These are phyloP conservation scores for Styela clava DNA, from an alignment of 23 tunicate species.

Conservation along the genomic window DNA sequence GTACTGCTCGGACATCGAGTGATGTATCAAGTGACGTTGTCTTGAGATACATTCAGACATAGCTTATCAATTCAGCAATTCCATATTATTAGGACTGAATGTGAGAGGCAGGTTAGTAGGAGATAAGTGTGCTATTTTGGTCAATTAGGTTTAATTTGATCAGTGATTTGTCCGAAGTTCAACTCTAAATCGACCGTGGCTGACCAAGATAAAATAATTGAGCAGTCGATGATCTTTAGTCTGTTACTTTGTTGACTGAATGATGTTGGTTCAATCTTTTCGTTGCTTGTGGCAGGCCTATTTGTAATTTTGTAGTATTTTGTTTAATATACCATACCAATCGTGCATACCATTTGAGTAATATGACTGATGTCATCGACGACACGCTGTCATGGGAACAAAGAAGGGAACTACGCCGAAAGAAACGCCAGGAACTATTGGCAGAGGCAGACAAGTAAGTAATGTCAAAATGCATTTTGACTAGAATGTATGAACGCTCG, in stretches of 20 bases:
- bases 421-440: constrained; percentile 85
- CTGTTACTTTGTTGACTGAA: background rate
- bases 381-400: constrained; percentile 93
- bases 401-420: constrained; percentile 84
- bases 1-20: background rate
- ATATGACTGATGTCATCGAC: constrained; percentile 89
- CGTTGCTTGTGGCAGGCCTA: background rate
- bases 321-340: background rate
- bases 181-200: background rate
- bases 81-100: too few relatives aligned
- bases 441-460: constrained; percentile 86
- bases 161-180: too few relatives aligned
- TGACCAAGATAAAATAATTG: background rate
- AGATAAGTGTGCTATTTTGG: too few relatives aligned
- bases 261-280: background rate
- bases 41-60: too few relatives aligned
- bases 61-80: too few relatives aligned
- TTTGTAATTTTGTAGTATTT: background rate
- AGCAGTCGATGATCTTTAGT: background rate
- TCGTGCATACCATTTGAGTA: background rate
- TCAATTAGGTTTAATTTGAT: too few relatives aligned
- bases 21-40: background rate
- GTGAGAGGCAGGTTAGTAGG: background rate
- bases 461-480: background rate
- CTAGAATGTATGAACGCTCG: background rate